Base-by-base conservation (phyloP, 1,140 invertebrate species). In the Parapsyche elsis region DNA sequence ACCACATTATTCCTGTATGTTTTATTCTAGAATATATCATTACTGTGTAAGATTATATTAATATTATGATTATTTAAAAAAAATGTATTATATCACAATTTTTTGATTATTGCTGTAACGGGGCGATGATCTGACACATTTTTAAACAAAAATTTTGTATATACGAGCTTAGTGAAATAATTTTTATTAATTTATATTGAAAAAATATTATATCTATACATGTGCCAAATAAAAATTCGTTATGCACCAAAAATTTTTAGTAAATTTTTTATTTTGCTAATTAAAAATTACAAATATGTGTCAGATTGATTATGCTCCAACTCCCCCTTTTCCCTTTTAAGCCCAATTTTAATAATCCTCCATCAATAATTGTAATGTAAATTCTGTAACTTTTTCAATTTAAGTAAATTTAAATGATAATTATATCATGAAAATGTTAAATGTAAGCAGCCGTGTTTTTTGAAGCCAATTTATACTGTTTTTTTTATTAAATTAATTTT, bases 1-100 rank as follows among this genome's bases (percentile, higher is more conserved):
- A 83, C 82, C 82, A 53, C 49, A 83, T 74, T 81, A 78, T 83
- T 83, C 76, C 71, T 80, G 70, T 57, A 49, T 80, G 49, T 71
- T 71, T 44, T 74, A 74, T 75, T 73, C 30, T 57, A 75, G 45
- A 57, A 57, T 75, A 49, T 75, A 75, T 75, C 49, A 75, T 75
- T 75, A 75, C 49, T 12, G 0, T 57, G 19, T 75, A 75, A 57
- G 73, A 24, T 57, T 38, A 67, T 67, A 16, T 38, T n/a, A 38
- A 38, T 30, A 38, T 71, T 71, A 26, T 67, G 21, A 71, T 71
- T 26, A 71, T 71, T 38, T 9, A 30, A 71, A 30, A 71, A n/a
- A 71, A 21, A 38, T 5, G 12, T 71, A 16, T n/a, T 44, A 46
- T 71, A 74, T 23, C 10, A 38, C 30, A 38, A 38, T 38, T 38